Base-by-base conservation (phyloP, 2,888 invertebrate species). In the Acanthococcus lagerstroemiae region DNA sequence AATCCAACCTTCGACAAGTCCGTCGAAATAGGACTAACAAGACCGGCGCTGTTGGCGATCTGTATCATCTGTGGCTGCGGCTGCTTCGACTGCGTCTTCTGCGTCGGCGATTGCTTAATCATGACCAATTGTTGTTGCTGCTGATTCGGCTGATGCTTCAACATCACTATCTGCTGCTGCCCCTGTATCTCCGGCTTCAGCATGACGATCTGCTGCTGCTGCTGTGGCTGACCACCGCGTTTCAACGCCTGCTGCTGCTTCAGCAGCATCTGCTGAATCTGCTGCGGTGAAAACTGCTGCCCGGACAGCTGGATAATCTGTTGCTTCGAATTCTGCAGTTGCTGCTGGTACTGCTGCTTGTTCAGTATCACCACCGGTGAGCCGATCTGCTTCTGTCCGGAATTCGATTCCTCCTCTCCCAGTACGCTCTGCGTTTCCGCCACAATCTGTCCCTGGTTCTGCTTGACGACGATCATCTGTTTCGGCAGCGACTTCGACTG, bases 241-340 rank as follows among this genome's bases (percentile, higher is more conserved):
- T 61, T 61, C 54, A 72, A 72, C 45, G 70, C 67, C 66, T 71
- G 69, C 50, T 68, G 68, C 45, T 72, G 72, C 67, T 70, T 68
- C 9, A 68, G 57, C 27, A 70, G 65, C 67, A 70, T 54, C 46
- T 56, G 56, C 50, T 71, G 72, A 58, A 77, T 70, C 7, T 76
- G 72, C 9, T 75, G 74, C 54, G 76, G 74, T 65, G 77, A 77
- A 6, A 71, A 57, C 7, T 77, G 70, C 44, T 71, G 71, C 58
- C 71, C 44, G 4, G 61, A 61, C 5, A 61, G 24, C 17, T 61
- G 61, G 30, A 61, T 61, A 37, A 72, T 25, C 70, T 70, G 68
- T 46, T 70, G 69, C 45, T 69, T 65, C n/a, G 56, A 37, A 54
- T 69, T 67, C 19, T 57, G 44, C 27, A 69, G 52, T 25, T 67